A percentile compares a stretch with the other conserved stretches of the same genome.
phyloP scores from a whole-genome alignment of 2,113 vertebrate genomes.

The Alces alces region DNA sequence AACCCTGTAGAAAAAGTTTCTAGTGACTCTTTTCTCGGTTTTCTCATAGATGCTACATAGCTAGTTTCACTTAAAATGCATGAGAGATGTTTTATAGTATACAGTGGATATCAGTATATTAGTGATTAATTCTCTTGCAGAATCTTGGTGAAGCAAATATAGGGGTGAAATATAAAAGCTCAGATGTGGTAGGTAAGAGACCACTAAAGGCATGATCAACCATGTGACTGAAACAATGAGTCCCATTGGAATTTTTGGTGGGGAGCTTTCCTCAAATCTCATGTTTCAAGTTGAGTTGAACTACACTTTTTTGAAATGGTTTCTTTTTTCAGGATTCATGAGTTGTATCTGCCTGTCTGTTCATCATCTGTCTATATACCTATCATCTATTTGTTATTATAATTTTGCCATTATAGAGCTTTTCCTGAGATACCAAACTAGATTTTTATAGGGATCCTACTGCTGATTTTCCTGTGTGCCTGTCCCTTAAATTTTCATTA shows the following conservation, averaged over 20 bases:
- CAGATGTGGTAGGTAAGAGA: neutral
- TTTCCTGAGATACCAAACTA: neutral
- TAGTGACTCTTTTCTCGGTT: neutral
- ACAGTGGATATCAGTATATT: neutral
- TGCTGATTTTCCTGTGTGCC: neutral
- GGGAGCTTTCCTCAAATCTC: neutral
- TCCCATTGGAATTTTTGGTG: neutral
- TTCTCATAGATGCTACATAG: neutral
- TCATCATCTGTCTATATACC: neutral
- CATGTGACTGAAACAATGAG: neutral
- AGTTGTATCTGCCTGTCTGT: neutral
- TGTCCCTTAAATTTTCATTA: neutral
- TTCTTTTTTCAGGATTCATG: neutral
- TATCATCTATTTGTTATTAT: neutral
- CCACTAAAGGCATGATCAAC: neutral
- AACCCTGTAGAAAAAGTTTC: neutral
- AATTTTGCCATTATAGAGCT: neutral
- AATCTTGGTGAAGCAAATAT: neutral
- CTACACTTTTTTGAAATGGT: neutral
- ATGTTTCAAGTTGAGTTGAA: neutral
- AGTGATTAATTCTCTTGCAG: neutral
- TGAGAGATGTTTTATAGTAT: neutral
- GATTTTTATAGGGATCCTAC: neutral
- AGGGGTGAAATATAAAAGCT: neutral
- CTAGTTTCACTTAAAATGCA: neutral